A percentile compares a stretch with the other conserved stretches of the same genome.
These are phyloP conservation scores for Anoplophora glabripennis DNA, from an alignment of 1,140 invertebrate genomes.

Conservation along the genomic window DNA sequence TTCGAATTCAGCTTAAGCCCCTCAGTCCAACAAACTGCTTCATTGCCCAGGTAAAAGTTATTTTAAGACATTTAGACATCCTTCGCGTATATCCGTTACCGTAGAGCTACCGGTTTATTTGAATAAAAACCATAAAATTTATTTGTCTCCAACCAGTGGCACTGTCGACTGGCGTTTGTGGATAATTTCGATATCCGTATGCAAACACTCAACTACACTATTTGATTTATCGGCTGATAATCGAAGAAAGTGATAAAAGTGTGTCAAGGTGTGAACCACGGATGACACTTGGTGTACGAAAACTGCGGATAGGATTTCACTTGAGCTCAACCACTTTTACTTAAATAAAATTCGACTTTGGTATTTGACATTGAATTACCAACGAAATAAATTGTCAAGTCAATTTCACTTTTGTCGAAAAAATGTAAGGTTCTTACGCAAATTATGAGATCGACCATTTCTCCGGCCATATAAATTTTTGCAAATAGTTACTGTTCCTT, in stretches of 20 bases:
- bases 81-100: neutral
- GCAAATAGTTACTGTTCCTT: no score
- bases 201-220: neutral
- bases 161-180: neutral
- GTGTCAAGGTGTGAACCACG: constrained; percentile 19
- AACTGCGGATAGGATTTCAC: constrained; percentile 22
- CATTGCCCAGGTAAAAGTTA: no score
- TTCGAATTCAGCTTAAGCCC: no score
- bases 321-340: constrained; percentile 22
- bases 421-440: no score
- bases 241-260: constrained; percentile 24
- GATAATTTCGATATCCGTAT: neutral
- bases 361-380: no score
- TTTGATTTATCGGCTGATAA: constrained; percentile 15
- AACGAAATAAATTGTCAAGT: no score
- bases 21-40: no score
- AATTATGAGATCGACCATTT: no score
- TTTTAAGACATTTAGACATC: no score
- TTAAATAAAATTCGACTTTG: neutral
- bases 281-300: constrained; percentile 22
- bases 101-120: neutral
- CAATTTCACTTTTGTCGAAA: no score
- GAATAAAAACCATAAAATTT: neutral
- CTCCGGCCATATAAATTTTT: no score
- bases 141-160: neutral